Conservation (phyloP, 1,140 invertebrate species). For the Reticulitermes speratus region DNA sequence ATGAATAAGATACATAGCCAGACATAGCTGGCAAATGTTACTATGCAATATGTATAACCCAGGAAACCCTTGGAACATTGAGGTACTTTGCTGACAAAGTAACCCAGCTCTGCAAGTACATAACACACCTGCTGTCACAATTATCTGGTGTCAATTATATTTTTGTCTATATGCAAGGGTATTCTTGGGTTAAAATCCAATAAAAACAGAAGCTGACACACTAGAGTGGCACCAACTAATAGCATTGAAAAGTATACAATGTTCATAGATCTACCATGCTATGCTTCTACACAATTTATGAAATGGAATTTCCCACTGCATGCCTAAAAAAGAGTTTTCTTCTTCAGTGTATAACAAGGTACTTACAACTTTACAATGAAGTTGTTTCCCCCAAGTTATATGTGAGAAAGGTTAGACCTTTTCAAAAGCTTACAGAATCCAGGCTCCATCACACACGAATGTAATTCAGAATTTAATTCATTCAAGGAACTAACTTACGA, state of each 20-base stretch:
- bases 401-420: background rate
- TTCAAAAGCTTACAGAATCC: background rate
- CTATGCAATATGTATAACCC: background rate
- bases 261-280: conserved; percentile 29
- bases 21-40: conserved; percentile 8
- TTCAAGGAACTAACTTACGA: background rate
- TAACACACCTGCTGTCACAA: background rate
- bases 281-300: conserved; percentile 25
- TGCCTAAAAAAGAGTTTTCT: conserved; percentile 20
- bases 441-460: background rate
- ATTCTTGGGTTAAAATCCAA: conserved; percentile 28
- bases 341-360: conserved; percentile 20
- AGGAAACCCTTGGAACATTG: conserved; percentile 24
- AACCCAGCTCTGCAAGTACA: background rate
- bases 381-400: conserved; percentile 18
- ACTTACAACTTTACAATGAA: conserved; percentile 23
- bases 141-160: background rate
- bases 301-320: conserved; percentile 27
- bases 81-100: background rate
- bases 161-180: conserved; percentile 8
- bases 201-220: conserved; percentile 20
- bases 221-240: conserved; percentile 29
- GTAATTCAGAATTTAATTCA: background rate
- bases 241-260: conserved; percentile 30
- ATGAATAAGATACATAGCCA: conserved; percentile 30